Evolutionary conservation across 2,888 invertebrate species (phyloP), one percentile per base, ranked within the genome.

Genomic region (Oscheius sp.): DNA sequence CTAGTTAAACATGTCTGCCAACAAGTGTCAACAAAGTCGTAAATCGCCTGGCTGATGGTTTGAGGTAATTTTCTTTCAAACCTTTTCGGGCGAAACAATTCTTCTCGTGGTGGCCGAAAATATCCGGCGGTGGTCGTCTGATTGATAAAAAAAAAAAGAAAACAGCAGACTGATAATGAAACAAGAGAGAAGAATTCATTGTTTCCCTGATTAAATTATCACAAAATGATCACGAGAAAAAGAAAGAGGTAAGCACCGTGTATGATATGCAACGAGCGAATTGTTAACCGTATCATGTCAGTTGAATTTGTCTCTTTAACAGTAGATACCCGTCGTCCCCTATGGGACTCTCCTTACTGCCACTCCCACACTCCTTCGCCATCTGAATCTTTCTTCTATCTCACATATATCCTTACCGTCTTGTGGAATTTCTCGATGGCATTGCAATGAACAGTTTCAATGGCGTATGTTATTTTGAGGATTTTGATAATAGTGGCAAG

Each of bases 401-500:
- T 41, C 12, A 9, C 17, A 26, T n/a, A n/a, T n/a, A n/a, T n/a
- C n/a, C 32, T 26, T 49, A 67, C 67, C 67, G 67, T 59, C 24
- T 59, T 67, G 9, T 36, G 41, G 32, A 59, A 67, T n/a, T 45
- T 47, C 9, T 44, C 59, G 2, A 67, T 57, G 24, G 67, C 67
- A 41, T 67, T 57, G 26, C 51, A 44, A 59, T 67, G 67, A 14
- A 45, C 59, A 9, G 67, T 36, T 28, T 67, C 67, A 8, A 67
- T 67, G n/a, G 67, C 33, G 26, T 30, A 47, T 26, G 49, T 67
- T n/a, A 49, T 49, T 6, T 32, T 49, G 2, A 67, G 17, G 17
- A 67, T 49, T 12, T 57, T 33, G 20, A 47, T 24, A 12, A 80
- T 67, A 6, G 75, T 80, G 2, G 56, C 66, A 45, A 75, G 49